These are phyloP conservation scores for Lapara coniferarum DNA, from an alignment of 2,888 invertebrate species.

Conservation along the genomic window DNA sequence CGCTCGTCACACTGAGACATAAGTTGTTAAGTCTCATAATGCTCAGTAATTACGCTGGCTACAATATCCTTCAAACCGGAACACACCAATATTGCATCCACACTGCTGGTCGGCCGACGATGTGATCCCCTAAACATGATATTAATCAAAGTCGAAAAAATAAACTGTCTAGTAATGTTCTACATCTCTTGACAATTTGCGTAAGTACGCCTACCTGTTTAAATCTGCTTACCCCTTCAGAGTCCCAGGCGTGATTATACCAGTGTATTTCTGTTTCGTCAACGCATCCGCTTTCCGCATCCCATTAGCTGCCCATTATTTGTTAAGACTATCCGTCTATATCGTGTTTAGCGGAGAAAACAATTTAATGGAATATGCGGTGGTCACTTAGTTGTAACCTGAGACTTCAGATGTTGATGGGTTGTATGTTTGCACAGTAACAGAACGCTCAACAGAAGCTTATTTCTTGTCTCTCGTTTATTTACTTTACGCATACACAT, in stretches of 20 bases:
- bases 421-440: constrained; percentile 73
- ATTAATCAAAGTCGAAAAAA: too few relatives aligned
- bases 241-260: background rate
- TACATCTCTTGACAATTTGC: too few relatives aligned
- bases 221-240: too few relatives aligned
- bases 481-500: constrained; percentile 59
- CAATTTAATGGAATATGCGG: constrained; percentile 78
- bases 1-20: too few relatives aligned
- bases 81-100: too few relatives aligned
- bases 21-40: too few relatives aligned
- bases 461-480: constrained; percentile 62
- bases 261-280: background rate
- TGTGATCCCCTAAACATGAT: too few relatives aligned
- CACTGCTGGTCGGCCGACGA: too few relatives aligned
- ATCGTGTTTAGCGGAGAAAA: constrained; percentile 69
- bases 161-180: too few relatives aligned
- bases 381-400: constrained; percentile 81
- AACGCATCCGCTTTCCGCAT: background rate
- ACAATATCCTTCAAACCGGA: too few relatives aligned
- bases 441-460: constrained; percentile 73
- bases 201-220: too few relatives aligned
- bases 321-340: constrained; percentile 4
- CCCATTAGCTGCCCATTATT: constrained; percentile 15
- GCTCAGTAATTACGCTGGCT: too few relatives aligned
- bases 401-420: constrained; percentile 66